Conservation (phyloP, 1,140 invertebrate species). For the Physella acuta region DNA sequence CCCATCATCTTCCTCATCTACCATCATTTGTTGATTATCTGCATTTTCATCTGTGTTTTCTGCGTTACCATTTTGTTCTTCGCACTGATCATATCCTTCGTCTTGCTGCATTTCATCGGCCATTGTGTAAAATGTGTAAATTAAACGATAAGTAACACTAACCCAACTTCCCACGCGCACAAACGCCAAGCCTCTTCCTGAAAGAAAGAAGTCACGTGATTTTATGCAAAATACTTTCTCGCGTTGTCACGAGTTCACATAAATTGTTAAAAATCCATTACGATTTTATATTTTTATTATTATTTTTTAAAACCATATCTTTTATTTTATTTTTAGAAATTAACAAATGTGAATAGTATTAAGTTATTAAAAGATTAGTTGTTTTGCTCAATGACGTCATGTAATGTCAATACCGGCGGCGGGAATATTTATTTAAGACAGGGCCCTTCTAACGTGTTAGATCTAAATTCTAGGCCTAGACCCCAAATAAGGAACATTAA, state of each 20-base stretch:
- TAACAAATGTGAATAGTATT: no score
- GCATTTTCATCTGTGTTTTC: constrained; percentile 13
- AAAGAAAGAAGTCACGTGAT: constrained; percentile 21
- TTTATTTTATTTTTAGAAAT: no score
- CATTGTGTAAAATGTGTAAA: neutral
- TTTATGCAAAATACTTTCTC: neutral
- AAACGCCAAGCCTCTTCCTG: neutral
- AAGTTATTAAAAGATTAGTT: no score
- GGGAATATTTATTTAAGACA: no score
- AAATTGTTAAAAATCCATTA: neutral
- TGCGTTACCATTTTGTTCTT: constrained; percentile 12
- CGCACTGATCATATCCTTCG: neutral
- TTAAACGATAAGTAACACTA: neutral
- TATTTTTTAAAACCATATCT: no score
- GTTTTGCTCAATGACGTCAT: no score
- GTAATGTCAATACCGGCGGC: no score
- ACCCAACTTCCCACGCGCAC: neutral
- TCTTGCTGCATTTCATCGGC: constrained; percentile 27
- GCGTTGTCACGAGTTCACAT: neutral
- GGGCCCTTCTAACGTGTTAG: no score
- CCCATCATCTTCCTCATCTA: constrained; percentile 20
- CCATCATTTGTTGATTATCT: constrained; percentile 10
- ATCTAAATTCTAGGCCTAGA: no score
- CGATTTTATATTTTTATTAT: no score
- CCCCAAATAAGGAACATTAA: no score